Base-by-base conservation (phyloP, 1,140 invertebrate species). In the Scaptomyza hsui region DNA sequence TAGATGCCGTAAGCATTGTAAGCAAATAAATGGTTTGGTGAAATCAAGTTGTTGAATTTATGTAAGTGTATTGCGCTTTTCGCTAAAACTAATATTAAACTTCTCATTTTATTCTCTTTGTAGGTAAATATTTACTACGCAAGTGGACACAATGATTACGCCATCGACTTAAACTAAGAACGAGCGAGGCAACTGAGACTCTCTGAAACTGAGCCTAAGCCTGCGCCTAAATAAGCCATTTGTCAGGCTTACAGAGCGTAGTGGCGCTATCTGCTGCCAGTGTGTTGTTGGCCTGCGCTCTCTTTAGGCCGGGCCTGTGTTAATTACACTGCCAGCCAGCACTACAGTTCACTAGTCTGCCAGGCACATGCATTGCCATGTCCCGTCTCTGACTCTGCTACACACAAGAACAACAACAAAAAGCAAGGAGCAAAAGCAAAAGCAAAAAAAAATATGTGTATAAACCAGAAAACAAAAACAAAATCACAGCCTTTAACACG, bases 401-500 rank as follows among this genome's bases (percentile, higher is more conserved):
- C 12, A 41, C 26, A 35, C 12, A 13, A 48, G 12, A n/a, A 42
- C 18, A 32, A 49, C 48, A 42, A 62, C 57, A 56, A 26, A 51
- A 41, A 51, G 39, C 5, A 61, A 15, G 19, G 10, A 44, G 26
- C 1, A 21, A 1, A 21, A 4, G 19, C 19, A 21, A 4, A 1
- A 21, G 4, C 19, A 29, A 35, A 7, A 29, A 7, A 60, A 49
- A 55, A 55, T 42, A 56, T n/a, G n/a, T n/a, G n/a, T n/a, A 19
- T 56, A 48, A 51, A 44, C 7, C 56, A 9, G 24, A 3, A 29
- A 39, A 21, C 2, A 41, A 4, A 59, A 55, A 55, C 49, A 42
- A 72, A 83, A 83, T 83, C 80, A 63, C 53, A 65, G 80, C 67
- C 80, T 79, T 79, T 85, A 83, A 83, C 80, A 83, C 80, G 62